Evolutionary conservation across 2,113 vertebrate genomes (phyloP), one percentile per base, ranked within the genome.

Genomic region (Oxyura jamaicensis): DNA sequence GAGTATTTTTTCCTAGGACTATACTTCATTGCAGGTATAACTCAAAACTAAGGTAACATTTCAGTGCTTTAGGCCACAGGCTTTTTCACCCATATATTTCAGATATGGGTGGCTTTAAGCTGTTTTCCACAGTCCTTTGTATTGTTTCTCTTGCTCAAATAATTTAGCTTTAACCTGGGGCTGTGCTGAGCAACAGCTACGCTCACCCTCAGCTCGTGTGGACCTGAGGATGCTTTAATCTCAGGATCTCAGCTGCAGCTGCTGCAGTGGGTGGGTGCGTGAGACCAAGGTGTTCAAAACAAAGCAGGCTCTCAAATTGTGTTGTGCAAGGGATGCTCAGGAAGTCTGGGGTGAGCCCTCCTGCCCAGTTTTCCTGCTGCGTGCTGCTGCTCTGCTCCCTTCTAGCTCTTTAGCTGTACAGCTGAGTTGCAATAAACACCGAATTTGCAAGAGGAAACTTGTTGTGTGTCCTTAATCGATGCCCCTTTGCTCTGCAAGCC

Each of bases 31-130:
- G 80, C 80, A 88, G 66, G 76, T 77, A 13, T 58, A 94, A 79
- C 36, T 75, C 18, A 4, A 55, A 93, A 78, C 66, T 84, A 76
- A 69, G 29, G 20, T 59, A 90, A 77, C 31, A 66, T 62, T 89
- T 96, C 95, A 94, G 95, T 94, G 95, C 91, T 95, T 95, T 33
- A 66, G 91, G 91, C 91, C 55, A 41, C 66, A 74, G 87, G 83
- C 75, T 56, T 91, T 83, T n/a, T n/a, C n/a, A n/a, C n/a, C n/a
- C n/a, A 29, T 56, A 0, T 79, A n/a, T 85, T 85, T 87, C 87
- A 94, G 84, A 53, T 76, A 42, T 9, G 58, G 53, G 82, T 87
- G 85, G 89, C 78, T 96, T 79, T 75, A 58, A 95, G 89, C 86
- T 87, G 89, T 93, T 95, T 91, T 93, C 88, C 50, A 76, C 66